Base-by-base conservation (phyloP, 2,888 invertebrate genomes). In the Trissolcus brochymenae region DNA sequence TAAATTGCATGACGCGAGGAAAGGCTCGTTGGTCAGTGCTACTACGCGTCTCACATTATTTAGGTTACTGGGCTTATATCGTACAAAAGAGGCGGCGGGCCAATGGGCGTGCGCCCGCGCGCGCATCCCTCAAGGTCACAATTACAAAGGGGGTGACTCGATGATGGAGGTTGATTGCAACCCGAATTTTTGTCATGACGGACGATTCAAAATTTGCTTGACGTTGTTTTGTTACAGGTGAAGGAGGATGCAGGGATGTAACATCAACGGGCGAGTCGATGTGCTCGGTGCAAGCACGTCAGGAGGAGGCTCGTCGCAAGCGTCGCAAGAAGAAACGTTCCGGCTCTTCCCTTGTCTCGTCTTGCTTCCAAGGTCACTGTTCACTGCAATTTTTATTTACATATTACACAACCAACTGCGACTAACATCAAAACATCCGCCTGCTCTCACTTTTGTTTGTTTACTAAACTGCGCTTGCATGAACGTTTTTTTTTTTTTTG, bases 261-360 rank as follows among this genome's bases (percentile, higher is more conserved):
- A 82, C 82, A 35, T 83, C 87, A 14, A 85, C 86, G 16, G 86
- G 85, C 29, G 88, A 89, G 82, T 82, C 88, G 25, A 82, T 89
- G 81, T 86, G 85, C 73, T 87, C 88, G 61, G 89, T 90, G 75
- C 90, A 90, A 79, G 90, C 88, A 54, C 94, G 95, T 87, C 95
- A 96, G 91, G 96, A 96, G 87, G 96, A 96, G 90, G 96, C 96
- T 88, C 94, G 95, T 87, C 94, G 94, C 90, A 95, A 95, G 90
- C 92, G 96, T 84, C 94, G 95, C 87, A 95, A 95, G 92, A 96
- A 96, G 94, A 96, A 96, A 91, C 94, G 95, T 87, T 95, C 96
- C 81, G 95, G 95, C 88, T 95, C 95, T 88, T 95, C 95, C 80
- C 92, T 96, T 84, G 95, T 95, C 87, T 95, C 96, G 82, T 95